Conservation (phyloP, 2,113 vertebrate genomes). For the Meriones unguiculatus region DNA sequence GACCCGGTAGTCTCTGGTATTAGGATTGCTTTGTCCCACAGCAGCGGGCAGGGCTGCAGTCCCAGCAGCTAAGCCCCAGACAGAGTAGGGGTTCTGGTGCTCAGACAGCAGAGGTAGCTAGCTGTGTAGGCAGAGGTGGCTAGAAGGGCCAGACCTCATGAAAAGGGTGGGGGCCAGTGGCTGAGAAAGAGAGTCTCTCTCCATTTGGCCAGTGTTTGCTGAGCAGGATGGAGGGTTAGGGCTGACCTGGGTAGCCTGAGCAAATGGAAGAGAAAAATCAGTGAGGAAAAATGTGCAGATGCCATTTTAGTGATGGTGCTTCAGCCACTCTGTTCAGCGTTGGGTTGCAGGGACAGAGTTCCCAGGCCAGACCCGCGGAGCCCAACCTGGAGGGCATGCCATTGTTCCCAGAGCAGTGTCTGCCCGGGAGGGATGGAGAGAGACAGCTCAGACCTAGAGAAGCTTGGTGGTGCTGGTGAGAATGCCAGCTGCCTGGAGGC, state of each 20-base stretch:
- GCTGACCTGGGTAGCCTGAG: conserved; percentile 51
- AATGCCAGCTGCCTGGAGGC: neutral
- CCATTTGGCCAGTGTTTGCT: neutral
- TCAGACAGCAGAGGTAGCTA: neutral
- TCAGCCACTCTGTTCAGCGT: conserved; percentile 83
- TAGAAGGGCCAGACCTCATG: neutral
- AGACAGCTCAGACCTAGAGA: neutral
- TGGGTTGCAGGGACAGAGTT: conserved; percentile 50
- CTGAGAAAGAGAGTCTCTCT: neutral
- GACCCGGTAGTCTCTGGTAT: neutral
- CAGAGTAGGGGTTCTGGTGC: neutral
- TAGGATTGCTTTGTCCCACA: conserved; percentile 69
- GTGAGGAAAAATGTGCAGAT: conserved; percentile 75
- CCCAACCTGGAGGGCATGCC: neutral
- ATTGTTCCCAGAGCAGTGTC: conserved; percentile 67
- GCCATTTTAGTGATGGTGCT: conserved; percentile 88
- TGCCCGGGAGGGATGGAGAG: conserved; percentile 16
- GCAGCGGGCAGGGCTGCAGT: neutral
- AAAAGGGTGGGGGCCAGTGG: neutral
- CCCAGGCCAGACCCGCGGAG: neutral
- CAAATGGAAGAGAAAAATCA: conserved; percentile 80
- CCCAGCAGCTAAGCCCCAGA: conserved; percentile 43
- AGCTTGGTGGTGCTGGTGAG: neutral
- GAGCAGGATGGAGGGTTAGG: neutral
- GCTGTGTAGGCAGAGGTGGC: neutral